Percentiles rank a stretch among this genome's conserved stretches.
phyloP scores from a whole-genome alignment of 2,797 vertebrate species.

The Decapterus maruadsi region DNA sequence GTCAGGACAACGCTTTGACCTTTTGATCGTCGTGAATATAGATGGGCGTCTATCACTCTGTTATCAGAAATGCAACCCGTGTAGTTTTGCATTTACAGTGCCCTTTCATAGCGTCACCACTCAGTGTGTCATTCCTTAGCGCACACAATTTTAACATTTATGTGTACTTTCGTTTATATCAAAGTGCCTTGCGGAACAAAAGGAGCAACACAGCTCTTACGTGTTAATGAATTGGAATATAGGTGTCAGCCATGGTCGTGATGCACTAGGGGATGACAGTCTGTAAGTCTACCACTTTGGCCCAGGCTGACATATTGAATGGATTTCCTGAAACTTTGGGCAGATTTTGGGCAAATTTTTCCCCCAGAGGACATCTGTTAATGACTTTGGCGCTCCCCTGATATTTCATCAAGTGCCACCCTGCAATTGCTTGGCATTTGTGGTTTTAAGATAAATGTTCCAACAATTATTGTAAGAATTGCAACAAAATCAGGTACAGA shows the following conservation, averaged over 20 bases:
- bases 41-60: conserved; percentile 68
- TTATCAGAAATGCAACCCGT: conserved; percentile 60
- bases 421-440: not conserved
- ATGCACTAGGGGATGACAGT: too few relatives aligned
- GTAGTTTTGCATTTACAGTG: conserved; percentile 62
- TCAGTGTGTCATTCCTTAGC: conserved; percentile 22
- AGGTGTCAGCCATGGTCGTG: not conserved
- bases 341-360: not conserved
- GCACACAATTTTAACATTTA: conserved; percentile 30
- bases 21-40: conserved; percentile 78
- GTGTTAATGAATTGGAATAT: not conserved
- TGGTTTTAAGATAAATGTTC: not conserved
- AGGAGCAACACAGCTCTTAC: not conserved
- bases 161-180: conserved; percentile 10
- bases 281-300: not conserved
- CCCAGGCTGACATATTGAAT: not conserved
- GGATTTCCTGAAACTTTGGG: not conserved
- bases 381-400: not conserved
- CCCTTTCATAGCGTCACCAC: conserved; percentile 63
- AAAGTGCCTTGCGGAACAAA: conserved; percentile 7
- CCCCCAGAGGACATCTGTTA: not conserved
- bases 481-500: not conserved
- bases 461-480: not conserved
- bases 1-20: conserved; percentile 78
- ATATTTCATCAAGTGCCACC: not conserved